These are phyloP conservation scores for Drosophila cardini DNA, from an alignment of 1,140 invertebrate genomes.

Conservation along the genomic window DNA sequence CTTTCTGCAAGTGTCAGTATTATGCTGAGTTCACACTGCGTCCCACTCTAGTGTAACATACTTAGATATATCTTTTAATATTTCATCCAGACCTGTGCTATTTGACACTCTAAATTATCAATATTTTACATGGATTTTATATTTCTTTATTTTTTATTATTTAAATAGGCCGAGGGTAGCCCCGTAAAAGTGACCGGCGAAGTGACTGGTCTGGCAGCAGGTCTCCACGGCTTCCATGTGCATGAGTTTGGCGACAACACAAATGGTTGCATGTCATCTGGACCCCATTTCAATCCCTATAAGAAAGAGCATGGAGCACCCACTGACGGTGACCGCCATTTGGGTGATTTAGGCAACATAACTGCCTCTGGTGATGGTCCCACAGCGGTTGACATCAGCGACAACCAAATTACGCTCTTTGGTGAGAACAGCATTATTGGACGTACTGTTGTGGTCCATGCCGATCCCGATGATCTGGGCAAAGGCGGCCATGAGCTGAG, in stretches of 20 bases:
- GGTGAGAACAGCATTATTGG: slow-evolving; percentile 94
- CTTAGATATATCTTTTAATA: too few species aligned
- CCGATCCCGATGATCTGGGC: slow-evolving; percentile 97
- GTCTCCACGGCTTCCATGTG: slow-evolving; percentile 95
- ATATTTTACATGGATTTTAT: slow-evolving; percentile 22
- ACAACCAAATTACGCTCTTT: slow-evolving; percentile 89
- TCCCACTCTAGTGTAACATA: too few species aligned
- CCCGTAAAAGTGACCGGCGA: slow-evolving; percentile 90
- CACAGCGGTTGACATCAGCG: slow-evolving; percentile 90
- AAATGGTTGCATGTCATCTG: slow-evolving; percentile 97
- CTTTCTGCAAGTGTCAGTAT: too few species aligned
- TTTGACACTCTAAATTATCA: too few species aligned
- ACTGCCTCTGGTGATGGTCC: slow-evolving; percentile 89
- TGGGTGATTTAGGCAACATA: slow-evolving; percentile 97
- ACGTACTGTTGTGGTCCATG: slow-evolving; percentile 96
- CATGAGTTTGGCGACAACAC: slow-evolving; percentile 99
- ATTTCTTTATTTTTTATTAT: neutral
- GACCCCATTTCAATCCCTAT: slow-evolving; percentile 97
- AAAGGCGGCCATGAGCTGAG: slow-evolving; percentile 96
- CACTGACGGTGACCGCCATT: slow-evolving; percentile 89
- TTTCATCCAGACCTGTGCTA: too few species aligned
- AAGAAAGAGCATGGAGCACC: slow-evolving; percentile 95
- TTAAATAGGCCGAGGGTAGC: slow-evolving; percentile 84
- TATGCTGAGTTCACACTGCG: too few species aligned
- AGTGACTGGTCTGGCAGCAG: slow-evolving; percentile 89